Evolutionary conservation across 2,888 invertebrate species (phyloP), one percentile per base, ranked within the genome.

Genomic region (Ophion slaviceki): DNA sequence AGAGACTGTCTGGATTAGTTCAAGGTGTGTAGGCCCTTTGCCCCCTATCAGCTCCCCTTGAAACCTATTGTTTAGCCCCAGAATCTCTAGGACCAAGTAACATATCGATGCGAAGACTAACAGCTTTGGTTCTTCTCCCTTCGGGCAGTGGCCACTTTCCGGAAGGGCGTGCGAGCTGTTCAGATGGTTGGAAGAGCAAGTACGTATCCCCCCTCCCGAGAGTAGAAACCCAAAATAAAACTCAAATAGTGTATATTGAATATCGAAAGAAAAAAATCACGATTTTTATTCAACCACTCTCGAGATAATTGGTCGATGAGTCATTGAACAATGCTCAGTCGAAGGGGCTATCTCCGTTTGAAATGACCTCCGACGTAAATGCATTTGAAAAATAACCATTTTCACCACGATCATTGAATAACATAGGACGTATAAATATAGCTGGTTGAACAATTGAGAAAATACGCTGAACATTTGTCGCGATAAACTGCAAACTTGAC

Each of bases 91-190:
- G 87, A 88, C 84, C 82, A 84, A 79, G 75, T 86, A 83, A 86
- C 80, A 82, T 74, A 83, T 88, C 77, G 79, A 88, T 89, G 90
- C 92, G 90, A 94, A 93, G 92, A 94, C 94, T 94, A 94, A 94
- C 94, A 93, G 92, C 92, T 93, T 91, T 93, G 94, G 94, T 94
- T 95, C 94, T 94, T 94, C 95, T 95, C 94, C 95, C 94, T 92
- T 91, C 93, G 95, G 95, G 95, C 96, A 99, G 99, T 99, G 98
- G 99, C 99, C 95, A 98, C 99, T 95, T 99, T 99, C 98, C 98
- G 99, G 97, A 99, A 99, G 96, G 99, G 99, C 96, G 99, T 99
- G 95, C 98, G 99, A 95, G 99, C 99, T 96, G 98, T 99, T 95
- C 99, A 98, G 96, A 97, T 98, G 97, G 98, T 98, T 95, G 98